Evolutionary conservation across 2,888 invertebrate genomes (phyloP).

Genomic region (Drosophila siamana): DNA sequence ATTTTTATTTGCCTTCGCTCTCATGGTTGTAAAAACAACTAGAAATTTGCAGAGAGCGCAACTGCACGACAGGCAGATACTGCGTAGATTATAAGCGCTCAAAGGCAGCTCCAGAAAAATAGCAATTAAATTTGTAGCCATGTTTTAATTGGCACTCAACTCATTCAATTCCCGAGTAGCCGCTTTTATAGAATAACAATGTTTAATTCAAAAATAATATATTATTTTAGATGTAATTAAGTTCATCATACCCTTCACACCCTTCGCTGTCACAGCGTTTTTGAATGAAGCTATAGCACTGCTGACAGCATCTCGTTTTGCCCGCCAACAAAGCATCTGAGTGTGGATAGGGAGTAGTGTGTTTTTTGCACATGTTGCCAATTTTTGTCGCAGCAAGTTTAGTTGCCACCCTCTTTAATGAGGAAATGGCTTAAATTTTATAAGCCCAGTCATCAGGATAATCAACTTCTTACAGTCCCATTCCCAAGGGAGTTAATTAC

Average conservation of each 20-base stretch:
- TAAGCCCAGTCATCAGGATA: slow-evolving; percentile 51
- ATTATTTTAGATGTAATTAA: too few species aligned
- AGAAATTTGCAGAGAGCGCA: not conserved
- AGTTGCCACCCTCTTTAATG: slow-evolving; percentile 32
- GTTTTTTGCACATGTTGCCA: slow-evolving; percentile 68
- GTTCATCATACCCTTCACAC: not conserved
- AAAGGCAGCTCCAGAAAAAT: too few species aligned
- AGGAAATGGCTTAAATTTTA: slow-evolving; percentile 58
- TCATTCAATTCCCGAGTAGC: too few species aligned
- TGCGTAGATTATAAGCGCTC: not conserved
- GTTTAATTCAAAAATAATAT: too few species aligned
- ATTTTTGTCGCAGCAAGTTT: slow-evolving; percentile 36
- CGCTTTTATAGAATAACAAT: too few species aligned
- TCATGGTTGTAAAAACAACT: slow-evolving; percentile 57
- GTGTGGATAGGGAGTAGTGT: slow-evolving; percentile 7
- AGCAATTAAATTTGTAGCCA: too few species aligned
- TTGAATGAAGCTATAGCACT: slow-evolving; percentile 14
- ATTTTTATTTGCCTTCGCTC: slow-evolving; percentile 76
- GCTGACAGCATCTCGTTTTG: slow-evolving; percentile 49
- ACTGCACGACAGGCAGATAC: slow-evolving; percentile 4
- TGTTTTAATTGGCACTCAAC: too few species aligned
- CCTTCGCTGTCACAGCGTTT: not conserved
- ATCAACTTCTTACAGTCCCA: slow-evolving; percentile 53
- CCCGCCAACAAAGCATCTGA: not conserved
- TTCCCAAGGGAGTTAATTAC: slow-evolving; percentile 74